A percentile compares a stretch with the other conserved stretches of the same genome.
phyloP scores from a whole-genome alignment of 2,113 vertebrate genomes.

The Protobothrops flavoviridis region DNA sequence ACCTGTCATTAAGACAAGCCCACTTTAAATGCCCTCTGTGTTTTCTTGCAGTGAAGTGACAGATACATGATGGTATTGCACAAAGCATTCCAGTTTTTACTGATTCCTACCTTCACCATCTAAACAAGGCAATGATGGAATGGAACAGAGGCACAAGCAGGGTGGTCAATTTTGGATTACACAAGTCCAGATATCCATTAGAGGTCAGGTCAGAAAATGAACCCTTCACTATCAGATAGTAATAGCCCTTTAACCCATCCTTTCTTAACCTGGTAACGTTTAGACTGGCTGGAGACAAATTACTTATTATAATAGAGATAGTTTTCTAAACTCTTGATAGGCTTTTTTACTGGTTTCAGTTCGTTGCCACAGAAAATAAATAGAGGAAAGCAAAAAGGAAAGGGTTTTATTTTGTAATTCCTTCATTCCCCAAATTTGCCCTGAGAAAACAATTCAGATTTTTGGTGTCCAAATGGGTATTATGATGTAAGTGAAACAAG shows the following conservation, averaged over 20 bases:
- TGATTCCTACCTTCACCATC: not conserved
- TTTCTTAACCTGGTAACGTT: not conserved
- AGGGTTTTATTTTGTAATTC: not conserved
- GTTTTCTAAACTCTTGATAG: not conserved
- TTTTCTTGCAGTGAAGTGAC: not conserved
- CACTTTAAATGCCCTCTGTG: not conserved
- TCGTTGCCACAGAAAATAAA: not conserved
- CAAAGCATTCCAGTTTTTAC: not conserved
- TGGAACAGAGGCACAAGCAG: not conserved
- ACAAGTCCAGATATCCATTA: not conserved
- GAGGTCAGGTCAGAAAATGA: not conserved
- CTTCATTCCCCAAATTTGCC: not conserved
- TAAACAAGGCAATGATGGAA: not conserved
- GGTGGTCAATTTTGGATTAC: not conserved
- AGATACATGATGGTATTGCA: not conserved
- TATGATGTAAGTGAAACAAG: not conserved
- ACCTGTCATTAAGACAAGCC: constrained; percentile 14
- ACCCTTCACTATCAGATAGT: not conserved
- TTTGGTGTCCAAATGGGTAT: not conserved
- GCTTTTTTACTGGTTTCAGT: not conserved
- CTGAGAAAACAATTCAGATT: not conserved
- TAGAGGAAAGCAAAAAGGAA: not conserved
- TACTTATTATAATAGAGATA: not conserved
- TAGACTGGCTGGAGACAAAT: not conserved
- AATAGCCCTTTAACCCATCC: not conserved